Evolutionary conservation across 2,113 vertebrate species (phyloP), one percentile per base, ranked within the genome.

Genomic region (Tachysurus fulvidraco): DNA sequence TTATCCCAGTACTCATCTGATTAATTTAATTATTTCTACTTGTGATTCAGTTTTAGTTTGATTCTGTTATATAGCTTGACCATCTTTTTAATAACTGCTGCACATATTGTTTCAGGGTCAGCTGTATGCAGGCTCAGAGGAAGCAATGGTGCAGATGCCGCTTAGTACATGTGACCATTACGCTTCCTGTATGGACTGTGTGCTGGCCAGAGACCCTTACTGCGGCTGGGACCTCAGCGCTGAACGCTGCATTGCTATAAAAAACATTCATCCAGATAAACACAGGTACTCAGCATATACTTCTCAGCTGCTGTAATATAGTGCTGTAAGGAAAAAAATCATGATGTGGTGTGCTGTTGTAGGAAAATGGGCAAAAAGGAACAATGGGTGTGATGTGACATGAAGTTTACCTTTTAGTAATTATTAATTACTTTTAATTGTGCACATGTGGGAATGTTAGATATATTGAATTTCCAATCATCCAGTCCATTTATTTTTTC

Each of bases 201-300:
- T 96, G 83, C 87, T 96, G 62, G 90, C 96, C n/a, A 92, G 96
- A 86, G 95, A 96, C 87, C 96, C 96, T 0, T 96, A 95, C 92
- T 96, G 96, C 2, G 95, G 92, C 0, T 96, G 96, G 96, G 85
- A 95, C 83, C 74, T 17, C 1, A 2, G 25, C 1, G 60, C 36
- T 0, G 0, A n/a, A 0, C 62, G 54, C 8, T 96, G 96, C 13
- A 25, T 92, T 13, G 57, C 52, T 0, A 57, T 95, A 84, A 91
- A 91, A 10, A 14, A 46, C 21, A 83, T 84, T 8, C 50, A 81
- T 0, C 62, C 6, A 59, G 64, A 55, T 79, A 81, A n/a, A 81
- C 0, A 7, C 0, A 30, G 65, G 91, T 90, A 57, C 90, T 7
- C 10, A 76, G 1, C 5, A 50, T 76, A 50, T 1, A 76, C 19